Base-by-base conservation (phyloP, 2,113 vertebrate species). In the Mormyrus lacerda region DNA sequence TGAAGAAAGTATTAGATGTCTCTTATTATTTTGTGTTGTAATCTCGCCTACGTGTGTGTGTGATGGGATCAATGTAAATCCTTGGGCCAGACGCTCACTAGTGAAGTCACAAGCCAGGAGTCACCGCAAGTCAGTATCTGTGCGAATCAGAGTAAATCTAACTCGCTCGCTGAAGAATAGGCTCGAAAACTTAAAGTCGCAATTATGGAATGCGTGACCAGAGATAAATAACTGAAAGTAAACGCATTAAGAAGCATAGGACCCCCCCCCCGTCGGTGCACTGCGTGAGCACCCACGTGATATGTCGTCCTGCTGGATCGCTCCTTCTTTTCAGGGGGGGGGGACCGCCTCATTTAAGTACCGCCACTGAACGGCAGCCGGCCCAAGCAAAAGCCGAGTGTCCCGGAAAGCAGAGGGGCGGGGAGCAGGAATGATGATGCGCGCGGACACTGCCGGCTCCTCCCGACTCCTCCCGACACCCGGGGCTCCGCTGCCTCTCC, bases 381-480 rank as follows among this genome's bases (percentile, higher is more conserved):
- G 11, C 11, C 65, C 65, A 27, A 73, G 8, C 6, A 58, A n/a
- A 73, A 73, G 27, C n/a, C 3, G 65, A 76, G 31, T 76, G 31
- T 39, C 31, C 31, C 13, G 31, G 27, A 35, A 1, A 35, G 13
- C 65, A 35, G 19, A 39, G 69, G 27, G 31, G 13, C 11, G 19
- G 69, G 69, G 31, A 39, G 69, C 61, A 3, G 61, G 61, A 27
- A 27, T 11, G 61, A 10, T 9, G 24, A 13, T n/a, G n/a, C 9
- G 17, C 0, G 2, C 11, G 15, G 24, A 35, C 39, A 6, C n/a
- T 88, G 15, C 47, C 24, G n/a, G 47, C 47, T 35, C 73, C 88
- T 89, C 45, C 45, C n/a, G n/a, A n/a, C n/a, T n/a, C 85, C 88
- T 89, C 69, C 50, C 87, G 27, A 87, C 88, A 53, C 44, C 24